phyloP scores from a whole-genome alignment of 2,888 invertebrate species.

The Torymus texanus region DNA sequence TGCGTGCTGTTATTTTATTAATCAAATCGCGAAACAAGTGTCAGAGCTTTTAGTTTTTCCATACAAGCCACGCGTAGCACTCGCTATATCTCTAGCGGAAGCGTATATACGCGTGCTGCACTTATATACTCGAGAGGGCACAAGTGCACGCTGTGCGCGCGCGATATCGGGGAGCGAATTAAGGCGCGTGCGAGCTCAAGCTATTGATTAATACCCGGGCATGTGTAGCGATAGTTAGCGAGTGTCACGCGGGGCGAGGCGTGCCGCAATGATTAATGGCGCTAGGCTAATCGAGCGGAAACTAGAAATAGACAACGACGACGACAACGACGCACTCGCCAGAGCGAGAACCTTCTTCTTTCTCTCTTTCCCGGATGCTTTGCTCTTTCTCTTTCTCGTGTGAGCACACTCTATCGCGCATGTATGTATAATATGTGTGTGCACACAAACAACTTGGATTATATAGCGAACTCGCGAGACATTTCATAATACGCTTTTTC shows the following conservation, averaged over 20 bases:
- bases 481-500: slow-evolving; percentile 32
- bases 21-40: slow-evolving; percentile 45
- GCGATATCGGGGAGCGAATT: slow-evolving; percentile 47
- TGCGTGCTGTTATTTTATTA: slow-evolving; percentile 52
- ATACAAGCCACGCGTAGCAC: too few species aligned
- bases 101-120: background rate
- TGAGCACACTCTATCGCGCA: too few species aligned
- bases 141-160: background rate
- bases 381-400: too few species aligned
- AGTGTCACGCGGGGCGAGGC: slow-evolving; percentile 60
- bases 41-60: slow-evolving; percentile 13
- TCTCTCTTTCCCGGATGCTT: slow-evolving; percentile 12
- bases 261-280: slow-evolving; percentile 62
- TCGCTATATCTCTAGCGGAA: background rate
- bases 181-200: slow-evolving; percentile 42
- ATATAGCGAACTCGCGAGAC: background rate
- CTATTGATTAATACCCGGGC: slow-evolving; percentile 60
- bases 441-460: background rate
- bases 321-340: too few species aligned
- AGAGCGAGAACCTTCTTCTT: background rate
- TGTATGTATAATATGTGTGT: background rate
- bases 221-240: slow-evolving; percentile 59
- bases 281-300: slow-evolving; percentile 53
- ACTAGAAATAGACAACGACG: slow-evolving; percentile 28
- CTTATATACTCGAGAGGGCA: background rate